Conservation (phyloP, 2,797 vertebrate genomes). For the Catostomus latipinnis region DNA sequence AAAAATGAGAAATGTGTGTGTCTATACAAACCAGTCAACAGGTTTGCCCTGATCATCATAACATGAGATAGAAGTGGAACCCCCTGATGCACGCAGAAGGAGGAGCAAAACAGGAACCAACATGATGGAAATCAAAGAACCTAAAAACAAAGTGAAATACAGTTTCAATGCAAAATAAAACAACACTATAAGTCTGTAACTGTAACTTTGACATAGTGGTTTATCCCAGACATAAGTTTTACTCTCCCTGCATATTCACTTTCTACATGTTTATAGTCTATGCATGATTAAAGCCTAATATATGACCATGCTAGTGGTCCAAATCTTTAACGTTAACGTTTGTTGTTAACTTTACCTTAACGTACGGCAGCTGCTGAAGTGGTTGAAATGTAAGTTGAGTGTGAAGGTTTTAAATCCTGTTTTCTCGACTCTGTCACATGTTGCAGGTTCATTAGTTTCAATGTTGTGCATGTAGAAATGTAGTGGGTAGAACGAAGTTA, state of each 20-base stretch:
- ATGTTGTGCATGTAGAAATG: not conserved
- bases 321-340: not conserved
- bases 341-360: not conserved
- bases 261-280: not conserved
- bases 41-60: slow-evolving; percentile 82
- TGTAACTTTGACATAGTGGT: not conserved
- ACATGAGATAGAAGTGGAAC: slow-evolving; percentile 78
- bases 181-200: not conserved
- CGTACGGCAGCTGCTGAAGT: not conserved
- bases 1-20: not conserved
- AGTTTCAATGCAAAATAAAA: not conserved
- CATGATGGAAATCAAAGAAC: slow-evolving; percentile 37
- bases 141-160: not conserved
- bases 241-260: not conserved
- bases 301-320: not conserved
- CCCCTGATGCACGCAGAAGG: slow-evolving; percentile 62
- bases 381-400: not conserved
- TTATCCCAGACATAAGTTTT: not conserved
- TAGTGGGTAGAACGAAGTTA: no score
- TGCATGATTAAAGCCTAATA: not conserved
- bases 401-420: slow-evolving; percentile 1
- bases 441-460: not conserved
- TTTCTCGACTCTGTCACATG: slow-evolving; percentile 8
- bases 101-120: slow-evolving; percentile 65
- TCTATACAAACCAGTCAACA: slow-evolving; percentile 83